phyloP scores from a whole-genome alignment of 2,113 vertebrate genomes.

The Ailurus styani region DNA sequence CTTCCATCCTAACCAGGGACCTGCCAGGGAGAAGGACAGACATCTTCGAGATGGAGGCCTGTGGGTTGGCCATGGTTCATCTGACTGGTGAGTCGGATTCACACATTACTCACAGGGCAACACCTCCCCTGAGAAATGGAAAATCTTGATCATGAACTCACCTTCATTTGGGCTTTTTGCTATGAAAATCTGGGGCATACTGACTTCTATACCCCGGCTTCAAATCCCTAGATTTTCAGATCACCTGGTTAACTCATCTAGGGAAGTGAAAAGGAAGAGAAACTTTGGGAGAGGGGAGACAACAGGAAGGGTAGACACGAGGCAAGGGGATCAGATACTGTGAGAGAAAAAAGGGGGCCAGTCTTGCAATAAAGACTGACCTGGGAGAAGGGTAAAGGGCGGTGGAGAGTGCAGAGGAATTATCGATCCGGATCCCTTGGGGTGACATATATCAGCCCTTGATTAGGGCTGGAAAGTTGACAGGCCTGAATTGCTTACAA shows the following conservation, averaged over 20 bases:
- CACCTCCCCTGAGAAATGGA: neutral
- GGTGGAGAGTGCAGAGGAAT: neutral
- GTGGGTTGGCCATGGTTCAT: neutral
- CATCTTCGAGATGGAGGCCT: neutral
- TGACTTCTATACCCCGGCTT: neutral
- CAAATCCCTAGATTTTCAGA: neutral
- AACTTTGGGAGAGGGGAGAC: neutral
- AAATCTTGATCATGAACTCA: neutral
- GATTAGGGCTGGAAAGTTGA: slow-evolving; percentile 64
- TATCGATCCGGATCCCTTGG: slow-evolving; percentile 48
- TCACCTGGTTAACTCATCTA: neutral
- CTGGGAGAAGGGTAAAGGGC: slow-evolving; percentile 7
- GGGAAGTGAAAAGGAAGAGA: neutral
- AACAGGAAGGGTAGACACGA: neutral
- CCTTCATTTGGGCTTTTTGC: neutral
- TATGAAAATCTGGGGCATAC: neutral
- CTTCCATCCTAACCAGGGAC: neutral
- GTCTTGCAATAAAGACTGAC: neutral
- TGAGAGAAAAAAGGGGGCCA: neutral
- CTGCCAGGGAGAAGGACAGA: neutral
- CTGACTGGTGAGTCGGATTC: neutral
- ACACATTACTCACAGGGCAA: neutral
- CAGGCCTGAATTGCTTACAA: slow-evolving; percentile 60
- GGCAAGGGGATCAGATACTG: neutral
- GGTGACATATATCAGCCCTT: slow-evolving; percentile 51